Evolutionary conservation across 2,113 vertebrate species (phyloP), one percentile per base, ranked within the genome.

Genomic region (Spermophilus dauricus): DNA sequence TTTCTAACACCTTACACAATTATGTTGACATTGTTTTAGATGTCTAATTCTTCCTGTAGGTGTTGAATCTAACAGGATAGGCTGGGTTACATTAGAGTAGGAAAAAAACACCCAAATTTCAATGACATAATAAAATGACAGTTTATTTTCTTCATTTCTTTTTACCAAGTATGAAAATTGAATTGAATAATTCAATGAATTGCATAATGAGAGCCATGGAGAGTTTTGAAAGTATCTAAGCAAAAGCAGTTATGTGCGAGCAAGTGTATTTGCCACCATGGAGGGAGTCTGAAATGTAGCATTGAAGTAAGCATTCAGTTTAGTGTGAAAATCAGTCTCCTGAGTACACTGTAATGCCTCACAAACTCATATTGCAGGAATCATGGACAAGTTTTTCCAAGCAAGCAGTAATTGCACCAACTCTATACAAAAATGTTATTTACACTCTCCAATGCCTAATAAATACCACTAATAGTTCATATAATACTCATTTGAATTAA

Each of bases 371-470:
- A 83, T 1, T 86, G 22, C 48, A 78, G 53, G 76, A 95, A 37
- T 82, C 2, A 51, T 1, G 20, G 14, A 30, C 24, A 77, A 73
- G 10, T 6, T 91, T 96, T 87, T 67, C 22, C 32, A 61, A 75
- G 88, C 8, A n/a, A 94, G 9, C 34, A 53, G 3, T 80, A 48
- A 91, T 70, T 37, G 8, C 67, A 20, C 5, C 75, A 90, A 69
- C 18, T 51, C 37, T 76, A 63, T 48, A 75, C 32, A 75, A 78
- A 72, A 92, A 45, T 75, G 20, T 12, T 37, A 85, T 84, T 94
- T 14, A 81, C 30, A 76, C 32, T 96, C 34, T 45, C 84, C 34
- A 82, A 56, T 96, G 82, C 72, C 95, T 94, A 96, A 14, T 86
- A 91, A 94, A 53, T 96, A 39, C 28, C 24, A 95, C 53, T 82